Evolutionary conservation across 2,888 invertebrate species (phyloP).

Genomic region (Bimastos eiseni): DNA sequence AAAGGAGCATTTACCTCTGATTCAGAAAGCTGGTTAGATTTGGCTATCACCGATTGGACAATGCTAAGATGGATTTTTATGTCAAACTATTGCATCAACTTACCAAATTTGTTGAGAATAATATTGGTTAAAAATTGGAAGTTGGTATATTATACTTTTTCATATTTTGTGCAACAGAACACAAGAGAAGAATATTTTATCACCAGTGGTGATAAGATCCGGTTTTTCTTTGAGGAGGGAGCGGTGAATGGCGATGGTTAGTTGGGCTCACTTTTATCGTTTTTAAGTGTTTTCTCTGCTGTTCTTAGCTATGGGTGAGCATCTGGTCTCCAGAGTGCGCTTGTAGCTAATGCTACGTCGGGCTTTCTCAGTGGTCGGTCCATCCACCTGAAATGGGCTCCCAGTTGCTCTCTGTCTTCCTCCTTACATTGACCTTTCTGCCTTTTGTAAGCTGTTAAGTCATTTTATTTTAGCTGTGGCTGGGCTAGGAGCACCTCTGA

Average conservation of each 20-base stretch:
- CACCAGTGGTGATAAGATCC: conserved; percentile 86
- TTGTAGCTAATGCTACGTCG: no score
- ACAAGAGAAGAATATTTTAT: conserved; percentile 73
- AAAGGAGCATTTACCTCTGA: not conserved
- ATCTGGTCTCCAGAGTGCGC: no score
- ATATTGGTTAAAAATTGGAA: not conserved
- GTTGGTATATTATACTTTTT: no score
- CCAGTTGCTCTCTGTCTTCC: no score
- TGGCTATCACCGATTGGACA: not conserved
- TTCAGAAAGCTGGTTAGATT: not conserved
- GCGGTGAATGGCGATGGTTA: conserved; percentile 78
- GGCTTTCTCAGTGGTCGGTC: no score
- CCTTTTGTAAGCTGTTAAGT: no score
- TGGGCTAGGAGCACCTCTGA: no score
- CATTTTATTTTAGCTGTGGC: no score
- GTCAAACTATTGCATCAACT: not conserved
- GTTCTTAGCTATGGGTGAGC: not conserved
- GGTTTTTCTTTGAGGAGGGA: conserved; percentile 85
- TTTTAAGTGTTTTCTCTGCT: not conserved
- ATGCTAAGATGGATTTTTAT: not conserved
- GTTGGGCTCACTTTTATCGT: conserved; percentile 6
- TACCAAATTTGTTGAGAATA: not conserved
- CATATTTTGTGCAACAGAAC: conserved; percentile 44
- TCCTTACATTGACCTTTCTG: no score
- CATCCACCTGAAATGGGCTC: no score